Evolutionary conservation across 2,113 vertebrate genomes (phyloP).

Genomic region (Toxotes chatareus): DNA sequence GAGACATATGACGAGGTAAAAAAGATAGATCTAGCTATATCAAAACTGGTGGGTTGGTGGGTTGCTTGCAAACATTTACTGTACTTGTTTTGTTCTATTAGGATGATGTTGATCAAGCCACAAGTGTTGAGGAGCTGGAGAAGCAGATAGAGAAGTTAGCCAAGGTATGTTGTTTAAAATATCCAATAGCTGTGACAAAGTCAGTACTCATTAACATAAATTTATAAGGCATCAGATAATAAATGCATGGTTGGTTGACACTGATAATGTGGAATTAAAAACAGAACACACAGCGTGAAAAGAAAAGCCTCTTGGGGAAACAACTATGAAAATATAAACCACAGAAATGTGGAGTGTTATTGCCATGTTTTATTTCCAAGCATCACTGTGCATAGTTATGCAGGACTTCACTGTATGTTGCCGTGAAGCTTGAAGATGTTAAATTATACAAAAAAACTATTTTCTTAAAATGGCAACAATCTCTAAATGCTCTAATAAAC

Average conservation of each 20-base stretch:
- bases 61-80: not conserved
- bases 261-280: slow-evolving; percentile 31
- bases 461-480: not conserved
- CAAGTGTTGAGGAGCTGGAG: slow-evolving; percentile 96
- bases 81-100: slow-evolving; percentile 60
- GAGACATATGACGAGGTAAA: slow-evolving; percentile 93
- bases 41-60: not conserved
- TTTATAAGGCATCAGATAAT: slow-evolving; percentile 16
- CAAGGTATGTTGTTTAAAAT: slow-evolving; percentile 86
- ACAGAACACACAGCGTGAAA: not conserved
- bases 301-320: slow-evolving; percentile 20
- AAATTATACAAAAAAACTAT: not conserved
- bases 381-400: not conserved
- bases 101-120: slow-evolving; percentile 96
- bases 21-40: not conserved
- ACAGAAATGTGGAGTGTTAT: not conserved
- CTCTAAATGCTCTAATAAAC: slow-evolving; percentile 2
- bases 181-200: slow-evolving; percentile 13
- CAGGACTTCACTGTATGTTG: not conserved
- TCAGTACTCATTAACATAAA: slow-evolving; percentile 1
- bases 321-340: slow-evolving; percentile 29
- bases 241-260: slow-evolving; percentile 22
- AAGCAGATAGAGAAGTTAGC: slow-evolving; percentile 98
- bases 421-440: not conserved
- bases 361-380: too few relatives aligned